A percentile compares a stretch with the other conserved stretches of the same genome.
phyloP scores from a whole-genome alignment of 2,888 invertebrate species.

The Cataglyphis cursor region DNA sequence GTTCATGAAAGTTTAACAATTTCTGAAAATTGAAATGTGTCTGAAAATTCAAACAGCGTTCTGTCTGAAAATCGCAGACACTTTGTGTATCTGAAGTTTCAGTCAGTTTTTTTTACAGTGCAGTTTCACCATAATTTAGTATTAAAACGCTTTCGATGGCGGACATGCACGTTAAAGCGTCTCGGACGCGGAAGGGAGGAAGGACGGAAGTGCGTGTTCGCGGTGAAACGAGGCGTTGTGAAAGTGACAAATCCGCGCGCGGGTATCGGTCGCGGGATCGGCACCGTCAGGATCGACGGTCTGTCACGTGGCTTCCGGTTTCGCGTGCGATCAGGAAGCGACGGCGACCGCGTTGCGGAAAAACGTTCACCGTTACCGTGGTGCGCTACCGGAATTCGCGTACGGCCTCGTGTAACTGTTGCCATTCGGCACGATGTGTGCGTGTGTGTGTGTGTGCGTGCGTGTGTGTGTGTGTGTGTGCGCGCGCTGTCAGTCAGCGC shows the following conservation, averaged over 20 bases:
- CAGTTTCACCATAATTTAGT: background rate
- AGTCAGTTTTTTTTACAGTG: no score
- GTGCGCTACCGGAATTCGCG: slow-evolving; percentile 46
- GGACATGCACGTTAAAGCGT: background rate
- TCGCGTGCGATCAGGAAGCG: slow-evolving; percentile 63
- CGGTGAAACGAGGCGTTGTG: slow-evolving; percentile 75
- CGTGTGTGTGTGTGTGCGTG: no score
- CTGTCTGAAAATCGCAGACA: no score
- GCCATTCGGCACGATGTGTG: background rate
- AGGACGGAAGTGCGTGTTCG: slow-evolving; percentile 44
- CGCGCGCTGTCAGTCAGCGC: slow-evolving; percentile 31
- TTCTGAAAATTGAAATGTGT: no score
- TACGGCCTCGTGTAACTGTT: slow-evolving; percentile 44
- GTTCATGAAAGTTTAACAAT: no score
- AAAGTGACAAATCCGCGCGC: slow-evolving; percentile 78
- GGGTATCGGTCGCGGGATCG: slow-evolving; percentile 61
- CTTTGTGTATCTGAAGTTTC: no score
- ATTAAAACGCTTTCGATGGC: background rate
- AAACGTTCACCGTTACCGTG: slow-evolving; percentile 69
- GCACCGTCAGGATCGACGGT: slow-evolving; percentile 72
- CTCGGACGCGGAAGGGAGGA: slow-evolving; percentile 67
- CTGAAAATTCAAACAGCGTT: no score
- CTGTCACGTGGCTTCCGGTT: slow-evolving; percentile 75
- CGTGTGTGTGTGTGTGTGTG: background rate
- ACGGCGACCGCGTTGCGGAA: slow-evolving; percentile 61